These are phyloP conservation scores for Penaeus chinensis DNA, from an alignment of 1,140 invertebrate species.

Conservation along the genomic window DNA sequence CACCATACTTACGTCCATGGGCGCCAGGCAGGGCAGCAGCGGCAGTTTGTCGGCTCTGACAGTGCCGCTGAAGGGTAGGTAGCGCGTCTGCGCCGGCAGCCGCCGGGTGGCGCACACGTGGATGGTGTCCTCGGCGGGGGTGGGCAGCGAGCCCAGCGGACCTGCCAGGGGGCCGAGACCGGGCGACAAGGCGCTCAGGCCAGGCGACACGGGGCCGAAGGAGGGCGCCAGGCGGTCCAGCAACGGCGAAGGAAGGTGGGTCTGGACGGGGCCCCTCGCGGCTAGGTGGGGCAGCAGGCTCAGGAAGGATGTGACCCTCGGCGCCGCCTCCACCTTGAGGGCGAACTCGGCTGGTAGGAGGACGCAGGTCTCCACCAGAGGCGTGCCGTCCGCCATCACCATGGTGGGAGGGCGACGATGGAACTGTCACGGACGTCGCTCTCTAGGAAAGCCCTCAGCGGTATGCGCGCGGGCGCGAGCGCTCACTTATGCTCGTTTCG, in stretches of 20 bases:
- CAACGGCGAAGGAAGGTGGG: slow-evolving; percentile 66
- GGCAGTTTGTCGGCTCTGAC: slow-evolving; percentile 90
- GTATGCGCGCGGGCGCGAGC: no score
- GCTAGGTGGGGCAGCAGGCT: slow-evolving; percentile 48
- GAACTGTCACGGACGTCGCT: neutral
- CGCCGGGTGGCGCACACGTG: slow-evolving; percentile 83
- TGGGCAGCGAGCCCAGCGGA: slow-evolving; percentile 2
- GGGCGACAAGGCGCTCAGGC: slow-evolving; percentile 16
- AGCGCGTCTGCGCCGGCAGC: slow-evolving; percentile 75
- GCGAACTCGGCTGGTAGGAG: slow-evolving; percentile 91
- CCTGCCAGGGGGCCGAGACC: slow-evolving; percentile 31
- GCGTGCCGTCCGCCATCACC: slow-evolving; percentile 49
- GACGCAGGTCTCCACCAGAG: slow-evolving; percentile 88
- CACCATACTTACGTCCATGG: slow-evolving; percentile 86
- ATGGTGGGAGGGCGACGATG: slow-evolving; percentile 22
- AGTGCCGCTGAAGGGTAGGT: slow-evolving; percentile 87
- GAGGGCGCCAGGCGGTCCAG: slow-evolving; percentile 68
- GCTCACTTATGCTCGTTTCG: no score
- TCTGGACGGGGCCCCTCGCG: neutral
- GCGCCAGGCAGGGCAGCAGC: slow-evolving; percentile 82
- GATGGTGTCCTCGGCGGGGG: slow-evolving; percentile 75
- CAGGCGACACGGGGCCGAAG: slow-evolving; percentile 19
- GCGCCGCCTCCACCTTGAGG: slow-evolving; percentile 77
- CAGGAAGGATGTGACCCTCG: slow-evolving; percentile 36
- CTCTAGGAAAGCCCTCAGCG: no score